These are phyloP conservation scores for Ecliptopera silaceata DNA, from an alignment of 2,888 invertebrate genomes.

Conservation along the genomic window DNA sequence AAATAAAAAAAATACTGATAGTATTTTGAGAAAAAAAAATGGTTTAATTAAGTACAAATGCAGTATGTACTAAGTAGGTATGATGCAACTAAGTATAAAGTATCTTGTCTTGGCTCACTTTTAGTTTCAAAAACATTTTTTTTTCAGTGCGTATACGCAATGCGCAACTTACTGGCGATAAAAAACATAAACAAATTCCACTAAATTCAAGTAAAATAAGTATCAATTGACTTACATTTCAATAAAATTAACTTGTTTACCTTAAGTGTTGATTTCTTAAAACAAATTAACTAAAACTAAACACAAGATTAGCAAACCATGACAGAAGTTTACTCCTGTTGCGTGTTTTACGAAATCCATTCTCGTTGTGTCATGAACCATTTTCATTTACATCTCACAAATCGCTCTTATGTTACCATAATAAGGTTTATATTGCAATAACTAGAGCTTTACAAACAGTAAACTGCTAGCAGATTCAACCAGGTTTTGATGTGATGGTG, in stretches of 20 bases:
- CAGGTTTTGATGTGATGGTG: slow-evolving; percentile 9
- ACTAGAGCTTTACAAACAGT: slow-evolving; percentile 32
- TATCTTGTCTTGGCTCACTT: no score
- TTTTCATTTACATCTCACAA: slow-evolving; percentile 34
- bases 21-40: no score
- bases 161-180: background rate
- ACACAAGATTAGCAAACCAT: slow-evolving; percentile 74
- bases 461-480: slow-evolving; percentile 29
- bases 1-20: no score
- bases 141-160: background rate
- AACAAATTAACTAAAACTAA: slow-evolving; percentile 63
- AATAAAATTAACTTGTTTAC: no score
- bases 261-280: slow-evolving; percentile 31
- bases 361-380: slow-evolving; percentile 51
- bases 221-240: no score
- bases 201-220: no score
- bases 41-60: no score
- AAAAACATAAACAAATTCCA: background rate
- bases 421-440: slow-evolving; percentile 41
- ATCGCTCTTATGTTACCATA: slow-evolving; percentile 38
- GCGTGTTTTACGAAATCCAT: slow-evolving; percentile 75
- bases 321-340: slow-evolving; percentile 76
- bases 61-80: no score
- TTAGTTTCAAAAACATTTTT: background rate
- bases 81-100: no score